Percentiles rank a stretch among this genome's conserved stretches.
Evolutionary conservation across 2,888 invertebrate species (phyloP).

Genomic region (Nephrotoma guestfalica): DNA sequence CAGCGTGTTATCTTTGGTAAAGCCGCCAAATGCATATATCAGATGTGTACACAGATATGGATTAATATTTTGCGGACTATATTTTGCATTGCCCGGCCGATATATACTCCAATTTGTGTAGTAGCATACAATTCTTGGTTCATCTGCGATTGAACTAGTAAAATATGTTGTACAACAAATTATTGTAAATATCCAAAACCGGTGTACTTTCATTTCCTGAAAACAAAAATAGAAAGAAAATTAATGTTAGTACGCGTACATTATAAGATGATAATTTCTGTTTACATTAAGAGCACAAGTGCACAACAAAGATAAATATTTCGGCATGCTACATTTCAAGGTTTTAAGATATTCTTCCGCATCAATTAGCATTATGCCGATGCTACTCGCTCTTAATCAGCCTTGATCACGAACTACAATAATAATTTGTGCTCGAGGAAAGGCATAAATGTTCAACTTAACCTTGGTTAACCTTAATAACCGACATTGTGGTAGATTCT

Average conservation of each 20-base stretch:
- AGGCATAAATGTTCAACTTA: too few species aligned
- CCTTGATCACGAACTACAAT: too few species aligned
- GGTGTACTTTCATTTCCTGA: background rate
- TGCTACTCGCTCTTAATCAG: too few species aligned
- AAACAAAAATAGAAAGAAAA: background rate
- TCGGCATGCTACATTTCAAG: too few species aligned
- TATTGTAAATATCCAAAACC: background rate
- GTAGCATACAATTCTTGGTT: conserved; percentile 62
- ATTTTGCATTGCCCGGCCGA: conserved; percentile 78
- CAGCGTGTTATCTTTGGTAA: conserved; percentile 79
- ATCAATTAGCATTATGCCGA: too few species aligned
- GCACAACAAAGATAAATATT: too few species aligned
- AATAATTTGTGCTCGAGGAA: too few species aligned
- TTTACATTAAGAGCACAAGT: too few species aligned
- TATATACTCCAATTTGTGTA: conserved; percentile 92
- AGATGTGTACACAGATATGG: conserved; percentile 89
- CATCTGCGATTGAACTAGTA: background rate
- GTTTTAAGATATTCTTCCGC: too few species aligned
- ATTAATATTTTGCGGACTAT: conserved; percentile 87
- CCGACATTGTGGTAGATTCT: too few species aligned
- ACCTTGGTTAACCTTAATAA: too few species aligned
- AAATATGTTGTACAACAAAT: background rate
- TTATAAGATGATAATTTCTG: background rate
- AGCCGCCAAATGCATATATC: conserved; percentile 84
- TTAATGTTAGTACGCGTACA: background rate